Evolutionary conservation across 2,113 vertebrate genomes (phyloP).

Genomic region (Sapajus apella): DNA sequence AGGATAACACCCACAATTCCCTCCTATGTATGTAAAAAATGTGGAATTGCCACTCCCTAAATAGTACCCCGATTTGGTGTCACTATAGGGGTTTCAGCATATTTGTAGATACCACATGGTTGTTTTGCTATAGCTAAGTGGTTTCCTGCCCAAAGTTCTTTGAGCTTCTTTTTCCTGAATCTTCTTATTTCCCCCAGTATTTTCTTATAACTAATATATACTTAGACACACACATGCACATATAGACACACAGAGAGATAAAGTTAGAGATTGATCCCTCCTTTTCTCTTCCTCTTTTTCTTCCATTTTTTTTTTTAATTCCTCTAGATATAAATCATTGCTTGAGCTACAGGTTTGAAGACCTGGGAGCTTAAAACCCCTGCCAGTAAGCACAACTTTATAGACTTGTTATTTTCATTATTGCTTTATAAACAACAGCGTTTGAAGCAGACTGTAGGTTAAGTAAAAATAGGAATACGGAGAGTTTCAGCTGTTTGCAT

Average conservation of each 20-base stretch:
- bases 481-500: constrained; percentile 35
- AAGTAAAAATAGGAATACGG: constrained; percentile 36
- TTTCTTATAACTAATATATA: not conserved
- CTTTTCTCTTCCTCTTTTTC: constrained; percentile 2
- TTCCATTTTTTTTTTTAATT: constrained; percentile 64
- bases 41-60: not conserved
- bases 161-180: not conserved
- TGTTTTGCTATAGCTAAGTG: not conserved
- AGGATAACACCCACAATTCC: not conserved
- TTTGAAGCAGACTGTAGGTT: constrained; percentile 60
- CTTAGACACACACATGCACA: no score
- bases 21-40: not conserved
- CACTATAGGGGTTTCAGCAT: not conserved
- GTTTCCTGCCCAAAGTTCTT: not conserved
- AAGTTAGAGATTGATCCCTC: not conserved
- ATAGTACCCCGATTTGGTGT: rapidly evolving
- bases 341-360: constrained; percentile 62
- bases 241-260: not conserved
- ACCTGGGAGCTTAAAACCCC: constrained; percentile 61
- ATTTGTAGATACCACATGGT: not conserved
- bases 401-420: constrained; percentile 82
- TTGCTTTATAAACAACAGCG: constrained; percentile 72
- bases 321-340: constrained; percentile 72
- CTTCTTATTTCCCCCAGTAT: not conserved
- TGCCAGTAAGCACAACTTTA: constrained; percentile 75